Evolutionary conservation across 2,113 vertebrate species (phyloP).

Genomic region (Calidris pugnax): DNA sequence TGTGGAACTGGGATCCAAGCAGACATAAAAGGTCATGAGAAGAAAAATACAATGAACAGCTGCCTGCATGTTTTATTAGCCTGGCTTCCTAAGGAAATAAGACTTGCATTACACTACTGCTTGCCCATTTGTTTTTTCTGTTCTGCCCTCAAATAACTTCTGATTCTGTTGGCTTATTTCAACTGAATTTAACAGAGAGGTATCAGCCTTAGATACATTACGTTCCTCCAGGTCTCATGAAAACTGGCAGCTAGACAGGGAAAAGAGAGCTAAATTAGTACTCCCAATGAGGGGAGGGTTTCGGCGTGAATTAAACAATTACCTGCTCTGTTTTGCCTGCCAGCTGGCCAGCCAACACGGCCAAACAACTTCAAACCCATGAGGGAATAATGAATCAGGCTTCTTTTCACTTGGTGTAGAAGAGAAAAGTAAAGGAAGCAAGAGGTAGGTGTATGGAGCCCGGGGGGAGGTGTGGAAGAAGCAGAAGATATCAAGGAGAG

Average conservation of each 20-base stretch:
- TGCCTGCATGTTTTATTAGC: conserved; percentile 29
- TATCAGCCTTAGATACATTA: conserved; percentile 6
- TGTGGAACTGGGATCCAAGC: not conserved
- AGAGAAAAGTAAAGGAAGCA: not conserved
- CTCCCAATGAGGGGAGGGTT: not conserved
- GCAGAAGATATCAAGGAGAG: not conserved
- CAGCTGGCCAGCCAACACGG: conserved; percentile 24
- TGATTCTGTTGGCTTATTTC: not conserved
- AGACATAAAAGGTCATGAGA: conserved; percentile 30
- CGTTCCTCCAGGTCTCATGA: not conserved
- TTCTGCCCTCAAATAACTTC: conserved; percentile 23
- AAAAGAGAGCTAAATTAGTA: conserved; percentile 18
- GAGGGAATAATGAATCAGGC: not conserved
- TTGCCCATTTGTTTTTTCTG: conserved; percentile 5
- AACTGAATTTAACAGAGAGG: not conserved
- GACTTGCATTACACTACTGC: not conserved
- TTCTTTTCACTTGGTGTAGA: not conserved
- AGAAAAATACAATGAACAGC: conserved; percentile 7
- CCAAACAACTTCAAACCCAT: not conserved
- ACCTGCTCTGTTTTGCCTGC: conserved; percentile 36
- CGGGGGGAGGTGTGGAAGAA: not conserved
- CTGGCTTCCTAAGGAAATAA: conserved; percentile 25
- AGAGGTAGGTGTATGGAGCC: not conserved
- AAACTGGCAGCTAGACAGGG: conserved; percentile 22
- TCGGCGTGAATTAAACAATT: conserved; percentile 40